Evolutionary conservation across 2,797 vertebrate species (phyloP), one percentile per base, ranked within the genome.

Genomic region (Acestrorhynchus altus): DNA sequence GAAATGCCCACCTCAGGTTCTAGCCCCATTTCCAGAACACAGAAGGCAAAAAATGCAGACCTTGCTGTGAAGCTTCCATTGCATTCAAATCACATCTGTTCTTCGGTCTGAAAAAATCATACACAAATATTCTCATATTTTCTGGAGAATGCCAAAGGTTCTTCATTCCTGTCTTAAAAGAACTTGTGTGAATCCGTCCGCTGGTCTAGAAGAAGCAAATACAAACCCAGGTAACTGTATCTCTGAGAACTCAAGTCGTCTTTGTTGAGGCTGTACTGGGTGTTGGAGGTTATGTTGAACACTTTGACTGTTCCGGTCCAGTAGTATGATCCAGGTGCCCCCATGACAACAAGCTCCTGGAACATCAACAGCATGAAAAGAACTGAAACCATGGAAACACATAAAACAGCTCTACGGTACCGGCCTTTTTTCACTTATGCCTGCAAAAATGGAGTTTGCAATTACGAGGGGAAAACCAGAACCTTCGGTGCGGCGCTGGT

Each of bases 241-340:
- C 97, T 90, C 86, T 93, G 95, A 49, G 89, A 94, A 91, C 95
- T 94, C 13, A 96, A 87, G 3, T 89, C 88, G 0, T 96, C 94
- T 65, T 96, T 96, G 0, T 94, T 96, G 24, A 94, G 93, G 77
- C 93, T 97, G 92, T 96, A 97, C 78, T 95, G 95, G 0, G 87
- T 93, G 79, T 94, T 96, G 82, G 97, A 97, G 0, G 97, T 96
- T 78, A 98, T 83, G 90, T 99, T 99, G 88, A 96, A 95, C 46
- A 98, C 97, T 92, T 98, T 99, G 81, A 99, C 90, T 0, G 98
- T 99, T 80, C 98, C 98, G 0, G 97, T 97, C 98, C 98, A 99
- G 79, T 99, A 99, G 87, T 98, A 99, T 0, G 98, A 99, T 35
- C 98, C 98, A 0, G 98, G 98, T 0, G 97, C 98, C 0, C 98